Percentiles rank a stretch among this genome's conserved stretches.
phyloP scores from a whole-genome alignment of 2,888 invertebrate genomes.

The Drosophila greeni region DNA sequence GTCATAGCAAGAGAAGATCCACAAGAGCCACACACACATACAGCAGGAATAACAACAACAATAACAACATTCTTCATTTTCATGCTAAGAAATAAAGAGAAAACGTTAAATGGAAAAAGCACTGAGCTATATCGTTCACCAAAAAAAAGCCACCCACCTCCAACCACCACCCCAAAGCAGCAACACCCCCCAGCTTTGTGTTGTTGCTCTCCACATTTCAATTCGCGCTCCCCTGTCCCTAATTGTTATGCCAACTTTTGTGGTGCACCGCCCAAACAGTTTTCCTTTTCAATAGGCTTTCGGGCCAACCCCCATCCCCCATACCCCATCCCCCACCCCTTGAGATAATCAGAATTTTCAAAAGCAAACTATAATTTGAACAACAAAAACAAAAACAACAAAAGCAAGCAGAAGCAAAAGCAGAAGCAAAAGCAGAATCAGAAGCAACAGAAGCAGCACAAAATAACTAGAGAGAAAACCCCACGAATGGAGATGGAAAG shows the following conservation, averaged over 20 bases:
- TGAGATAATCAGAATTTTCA: slow-evolving; percentile 7
- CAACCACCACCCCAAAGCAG: not conserved
- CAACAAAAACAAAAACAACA: slow-evolving; percentile 9
- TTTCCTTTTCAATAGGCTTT: slow-evolving; percentile 5
- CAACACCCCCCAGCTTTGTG: slow-evolving; percentile 7
- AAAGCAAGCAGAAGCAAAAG: not conserved
- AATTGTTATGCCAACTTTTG: slow-evolving; percentile 11
- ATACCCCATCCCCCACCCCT: not conserved
- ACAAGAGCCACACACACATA: slow-evolving; percentile 6
- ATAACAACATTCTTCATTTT: slow-evolving; percentile 27
- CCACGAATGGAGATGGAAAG: slow-evolving; percentile 27
- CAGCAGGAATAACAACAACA: slow-evolving; percentile 6
- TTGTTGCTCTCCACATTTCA: slow-evolving; percentile 12
- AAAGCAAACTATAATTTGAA: slow-evolving; percentile 10
- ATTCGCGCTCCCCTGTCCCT: not conserved
- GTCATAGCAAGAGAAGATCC: slow-evolving; percentile 11
- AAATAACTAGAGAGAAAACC: slow-evolving; percentile 22
- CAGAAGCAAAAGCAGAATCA: slow-evolving; percentile 3
- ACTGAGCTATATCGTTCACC: not conserved
- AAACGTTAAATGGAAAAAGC: slow-evolving; percentile 26
- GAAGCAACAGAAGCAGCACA: not conserved
- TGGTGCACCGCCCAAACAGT: slow-evolving; percentile 18
- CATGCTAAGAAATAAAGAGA: slow-evolving; percentile 42
- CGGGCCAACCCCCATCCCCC: not conserved
- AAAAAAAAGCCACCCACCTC: slow-evolving; percentile 1